Conservation (phyloP, 2,113 vertebrate species). For the Crypturellus undulatus region DNA sequence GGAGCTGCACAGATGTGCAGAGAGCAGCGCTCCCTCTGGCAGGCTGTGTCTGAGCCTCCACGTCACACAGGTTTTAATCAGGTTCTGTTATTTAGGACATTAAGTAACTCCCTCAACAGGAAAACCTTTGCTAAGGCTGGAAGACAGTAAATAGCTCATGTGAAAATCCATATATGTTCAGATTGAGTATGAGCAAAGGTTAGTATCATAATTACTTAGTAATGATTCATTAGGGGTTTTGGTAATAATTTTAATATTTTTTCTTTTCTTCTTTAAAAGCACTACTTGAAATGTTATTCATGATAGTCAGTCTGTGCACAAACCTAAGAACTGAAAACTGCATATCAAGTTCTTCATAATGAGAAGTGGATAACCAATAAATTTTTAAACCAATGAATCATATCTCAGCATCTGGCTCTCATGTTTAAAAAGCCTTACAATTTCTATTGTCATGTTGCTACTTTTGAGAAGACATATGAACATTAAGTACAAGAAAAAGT, state of each 20-base stretch:
- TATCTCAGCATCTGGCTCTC: no score
- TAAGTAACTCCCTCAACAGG: background rate
- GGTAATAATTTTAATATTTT: background rate
- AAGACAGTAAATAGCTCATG: background rate
- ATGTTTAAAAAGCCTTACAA: background rate
- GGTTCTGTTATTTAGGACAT: background rate
- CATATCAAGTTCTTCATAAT: background rate
- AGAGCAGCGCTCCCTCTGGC: background rate
- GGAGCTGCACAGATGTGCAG: fast-evolving
- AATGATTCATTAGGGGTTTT: background rate
- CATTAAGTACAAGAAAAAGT: background rate
- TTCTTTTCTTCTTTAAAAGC: background rate
- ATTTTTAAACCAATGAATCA: background rate
- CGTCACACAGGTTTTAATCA: background rate
- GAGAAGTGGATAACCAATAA: fast-evolving
- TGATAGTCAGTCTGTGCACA: background rate
- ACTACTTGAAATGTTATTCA: background rate
- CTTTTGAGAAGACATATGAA: background rate
- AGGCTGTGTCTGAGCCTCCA: background rate
- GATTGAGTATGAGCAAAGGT: background rate
- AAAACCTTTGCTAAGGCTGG: background rate
- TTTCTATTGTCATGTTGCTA: background rate
- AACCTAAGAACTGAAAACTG: background rate
- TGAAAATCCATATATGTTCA: background rate
- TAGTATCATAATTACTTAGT: background rate